Evolutionary conservation across 2,888 invertebrate genomes (phyloP), one percentile per base, ranked within the genome.

Genomic region (Parnassius apollo): DNA sequence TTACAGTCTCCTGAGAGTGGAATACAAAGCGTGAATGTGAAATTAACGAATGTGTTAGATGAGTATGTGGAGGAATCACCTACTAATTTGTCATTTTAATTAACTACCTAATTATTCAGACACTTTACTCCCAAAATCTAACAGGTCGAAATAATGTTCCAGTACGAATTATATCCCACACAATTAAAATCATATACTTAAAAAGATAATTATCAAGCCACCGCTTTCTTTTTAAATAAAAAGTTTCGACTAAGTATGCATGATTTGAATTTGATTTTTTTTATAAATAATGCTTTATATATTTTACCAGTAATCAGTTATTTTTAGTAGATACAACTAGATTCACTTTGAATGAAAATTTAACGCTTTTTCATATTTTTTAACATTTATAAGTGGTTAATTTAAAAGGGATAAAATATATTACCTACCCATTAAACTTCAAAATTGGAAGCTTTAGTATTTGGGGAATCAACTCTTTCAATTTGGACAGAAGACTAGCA

Each of bases 81-180:
- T 79, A 84, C 83, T 86, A 84, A 86, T 85, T 84, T 83, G 78
- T 78, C 76, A 73, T 75, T 74, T 79, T 85, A 86, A 86, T 86
- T 85, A 84, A 75, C 75, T n/a, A n/a, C n/a, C n/a, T 13, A 51
- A 50, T 61, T 69, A 68, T 69, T 68, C 62, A 59, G 49, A 62
- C 57, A 62, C 63, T 63, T 61, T 61, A 35, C 3, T 62, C 56
- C 51, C 44, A 57, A 64, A 62, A 46, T 48, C 56, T 64, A 51
- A 57, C 46, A 54, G 25, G 25, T 25, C 25, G 25, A 25, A 25
- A 2, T 25, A 25, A 25, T 25, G 25, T 25, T 25, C 4, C 35
- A 7, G 3, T 7, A 35, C 4, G 35, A 35, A 35, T 35, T 35
- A 35, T 35, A 35, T 35, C 7, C 35, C 35, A 7, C 35, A 35